Evolutionary conservation across 2,888 invertebrate genomes (phyloP).

Genomic region (Drepana falcataria): DNA sequence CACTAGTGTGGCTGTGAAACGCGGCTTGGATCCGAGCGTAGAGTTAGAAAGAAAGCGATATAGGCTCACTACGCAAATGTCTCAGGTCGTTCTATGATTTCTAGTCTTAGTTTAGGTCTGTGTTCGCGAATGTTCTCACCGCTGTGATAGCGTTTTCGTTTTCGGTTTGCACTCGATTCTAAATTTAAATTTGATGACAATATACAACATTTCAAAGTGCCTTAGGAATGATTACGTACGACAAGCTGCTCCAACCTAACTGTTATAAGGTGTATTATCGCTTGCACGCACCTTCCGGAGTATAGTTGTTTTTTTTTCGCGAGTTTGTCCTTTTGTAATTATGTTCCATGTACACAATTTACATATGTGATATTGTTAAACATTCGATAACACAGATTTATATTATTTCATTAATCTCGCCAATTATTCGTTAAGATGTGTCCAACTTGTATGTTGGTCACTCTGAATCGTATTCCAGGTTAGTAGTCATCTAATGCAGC

Average conservation of each 20-base stretch:
- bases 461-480: background rate
- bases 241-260: too few species aligned
- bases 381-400: conserved; percentile 7
- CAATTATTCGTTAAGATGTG: background rate
- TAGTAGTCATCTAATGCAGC: background rate
- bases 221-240: too few species aligned
- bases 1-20: conserved; percentile 57
- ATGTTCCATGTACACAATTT: background rate
- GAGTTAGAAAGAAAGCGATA: conserved; percentile 62
- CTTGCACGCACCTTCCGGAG: too few species aligned
- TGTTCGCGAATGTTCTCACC: conserved; percentile 20
- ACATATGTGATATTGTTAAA: conserved; percentile 3
- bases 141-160: background rate
- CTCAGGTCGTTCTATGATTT: conserved; percentile 67
- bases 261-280: too few species aligned
- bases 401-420: background rate
- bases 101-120: conserved; percentile 34
- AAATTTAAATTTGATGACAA: too few species aligned
- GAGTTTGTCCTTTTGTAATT: background rate
- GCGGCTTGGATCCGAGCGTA: conserved; percentile 46
- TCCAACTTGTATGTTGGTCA: background rate
- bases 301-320: too few species aligned
- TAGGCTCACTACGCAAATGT: conserved; percentile 53
- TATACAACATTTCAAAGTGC: too few species aligned
- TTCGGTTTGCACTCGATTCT: too few species aligned